Base-by-base conservation (phyloP, 2,888 invertebrate genomes). In the Helobdella robusta region DNA sequence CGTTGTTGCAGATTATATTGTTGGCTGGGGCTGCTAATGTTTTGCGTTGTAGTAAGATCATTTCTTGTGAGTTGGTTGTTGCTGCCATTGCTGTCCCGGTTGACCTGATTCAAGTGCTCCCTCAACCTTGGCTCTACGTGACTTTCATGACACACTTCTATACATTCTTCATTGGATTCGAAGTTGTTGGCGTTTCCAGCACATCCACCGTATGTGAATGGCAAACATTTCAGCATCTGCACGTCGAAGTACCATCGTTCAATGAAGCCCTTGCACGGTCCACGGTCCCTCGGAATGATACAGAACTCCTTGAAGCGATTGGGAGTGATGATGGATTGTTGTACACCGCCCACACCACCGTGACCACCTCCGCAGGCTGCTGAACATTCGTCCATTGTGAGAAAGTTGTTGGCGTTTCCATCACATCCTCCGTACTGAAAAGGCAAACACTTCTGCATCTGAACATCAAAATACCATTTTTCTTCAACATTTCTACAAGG, bases 131-230 rank as follows among this genome's bases (percentile, higher is more conserved):
- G n/a, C n/a, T n/a, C n/a, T n/a, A n/a, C n/a, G n/a, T n/a, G n/a
- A n/a, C n/a, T n/a, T n/a, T n/a, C 25, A 4, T 56, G 36, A 62
- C 67, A 67, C 3, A 34, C 28, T 18, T 67, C 59, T 34, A 23
- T 36, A 50, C 75, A 75, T 32, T 74, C 73, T 6, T 65, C 71
- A 32, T 66, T 64, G 6, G 72, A 69, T 8, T 62, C 64, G 81
- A 92, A 91, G 65, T 89, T 82, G 79, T 92, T 92, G 62, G 87
- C 86, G 72, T 89, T 89, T 32, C 91, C 91, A 44, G 82, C 84
- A 76, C 91, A 92, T 66, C 91, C 91, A 52, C 89, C 86, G 75
- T 87, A 92, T 1, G 81, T 79, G 79, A 89, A 92, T 69, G 83
- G 81, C 62, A 82, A 81, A 76, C 92, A 92, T 44, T 80, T 78